A percentile compares a stretch with the other conserved stretches of the same genome.
These are phyloP conservation scores for Sympetrum striolatum DNA, from an alignment of 2,888 invertebrate genomes.

Conservation along the genomic window DNA sequence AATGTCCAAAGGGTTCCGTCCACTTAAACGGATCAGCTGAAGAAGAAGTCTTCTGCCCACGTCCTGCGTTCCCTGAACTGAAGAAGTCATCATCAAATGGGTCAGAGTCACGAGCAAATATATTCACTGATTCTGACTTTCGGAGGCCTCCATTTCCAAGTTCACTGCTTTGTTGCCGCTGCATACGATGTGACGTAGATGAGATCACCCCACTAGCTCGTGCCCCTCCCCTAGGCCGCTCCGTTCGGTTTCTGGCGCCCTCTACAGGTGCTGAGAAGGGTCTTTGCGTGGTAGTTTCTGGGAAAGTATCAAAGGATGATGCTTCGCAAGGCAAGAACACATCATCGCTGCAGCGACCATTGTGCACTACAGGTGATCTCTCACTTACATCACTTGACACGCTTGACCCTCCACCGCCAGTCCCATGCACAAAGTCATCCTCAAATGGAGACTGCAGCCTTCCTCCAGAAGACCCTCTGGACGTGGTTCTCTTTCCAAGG, in stretches of 20 bases:
- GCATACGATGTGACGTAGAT: slow-evolving; percentile 54
- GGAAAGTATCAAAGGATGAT: not conserved
- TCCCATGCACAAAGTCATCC: slow-evolving; percentile 70
- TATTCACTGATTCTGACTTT: slow-evolving; percentile 89
- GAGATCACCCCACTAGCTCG: slow-evolving; percentile 55
- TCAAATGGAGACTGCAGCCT: slow-evolving; percentile 69
- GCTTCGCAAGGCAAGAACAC: slow-evolving; percentile 49
- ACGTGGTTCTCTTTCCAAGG: not conserved
- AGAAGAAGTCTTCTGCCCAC: not conserved
- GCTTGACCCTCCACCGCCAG: slow-evolving; percentile 49
- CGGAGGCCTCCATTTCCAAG: slow-evolving; percentile 69
- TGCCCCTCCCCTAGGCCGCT: not conserved
- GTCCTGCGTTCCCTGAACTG: slow-evolving; percentile 62
- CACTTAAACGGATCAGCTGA: slow-evolving; percentile 39
- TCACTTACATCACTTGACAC: slow-evolving; percentile 54
- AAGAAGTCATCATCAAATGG: slow-evolving; percentile 91
- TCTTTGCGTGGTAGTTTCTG: not conserved
- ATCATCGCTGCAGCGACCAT: slow-evolving; percentile 49
- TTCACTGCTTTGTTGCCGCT: slow-evolving; percentile 47
- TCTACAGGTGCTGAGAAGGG: slow-evolving; percentile 22
- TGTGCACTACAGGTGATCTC: slow-evolving; percentile 49
- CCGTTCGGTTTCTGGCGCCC: not conserved
- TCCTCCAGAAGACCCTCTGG: slow-evolving; percentile 52
- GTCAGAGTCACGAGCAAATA: slow-evolving; percentile 84
- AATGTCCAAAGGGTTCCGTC: slow-evolving; percentile 20